Evolutionary conservation across 2,797 vertebrate genomes (phyloP).

Genomic region (Propithecus deckenii): DNA sequence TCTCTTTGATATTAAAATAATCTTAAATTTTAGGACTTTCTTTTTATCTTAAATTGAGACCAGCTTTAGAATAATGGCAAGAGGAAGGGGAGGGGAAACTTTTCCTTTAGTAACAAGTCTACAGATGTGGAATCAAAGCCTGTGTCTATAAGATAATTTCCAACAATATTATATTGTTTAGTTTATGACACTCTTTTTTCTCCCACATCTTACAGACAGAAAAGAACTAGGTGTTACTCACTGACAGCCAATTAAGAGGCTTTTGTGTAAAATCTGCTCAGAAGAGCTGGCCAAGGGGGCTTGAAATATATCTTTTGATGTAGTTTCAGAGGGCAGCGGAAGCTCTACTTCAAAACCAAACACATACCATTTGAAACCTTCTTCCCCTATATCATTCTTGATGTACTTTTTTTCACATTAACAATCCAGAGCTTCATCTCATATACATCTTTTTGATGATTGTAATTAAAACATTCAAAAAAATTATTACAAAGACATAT

Average conservation of each 20-base stretch:
- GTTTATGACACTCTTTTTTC: background rate
- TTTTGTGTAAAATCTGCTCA: constrained; percentile 42
- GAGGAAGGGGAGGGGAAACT: background rate
- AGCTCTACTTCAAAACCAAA: constrained; percentile 16
- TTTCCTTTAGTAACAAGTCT: constrained; percentile 27
- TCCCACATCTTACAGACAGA: background rate
- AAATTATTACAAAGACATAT: background rate
- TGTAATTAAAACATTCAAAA: constrained; percentile 49
- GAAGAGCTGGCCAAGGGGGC: background rate
- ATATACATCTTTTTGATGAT: constrained; percentile 11
- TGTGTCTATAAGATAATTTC: constrained; percentile 11
- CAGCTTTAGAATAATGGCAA: constrained; percentile 64
- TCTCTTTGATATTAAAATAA: constrained; percentile 72
- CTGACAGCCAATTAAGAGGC: constrained; percentile 37
- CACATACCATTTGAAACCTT: constrained; percentile 11
- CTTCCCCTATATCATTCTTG: background rate
- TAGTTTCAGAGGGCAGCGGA: background rate
- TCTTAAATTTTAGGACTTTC: constrained; percentile 51
- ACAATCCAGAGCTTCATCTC: background rate
- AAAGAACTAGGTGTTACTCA: constrained; percentile 18
- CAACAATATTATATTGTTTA: background rate
- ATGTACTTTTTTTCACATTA: background rate
- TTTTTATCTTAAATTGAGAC: constrained; percentile 73
- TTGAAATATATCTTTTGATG: constrained; percentile 26
- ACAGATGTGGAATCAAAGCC: constrained; percentile 63